Percentiles rank a stretch among this genome's conserved stretches.
phyloP scores from a whole-genome alignment of 1,140 invertebrate species.

The Notospermus geniculatus region DNA sequence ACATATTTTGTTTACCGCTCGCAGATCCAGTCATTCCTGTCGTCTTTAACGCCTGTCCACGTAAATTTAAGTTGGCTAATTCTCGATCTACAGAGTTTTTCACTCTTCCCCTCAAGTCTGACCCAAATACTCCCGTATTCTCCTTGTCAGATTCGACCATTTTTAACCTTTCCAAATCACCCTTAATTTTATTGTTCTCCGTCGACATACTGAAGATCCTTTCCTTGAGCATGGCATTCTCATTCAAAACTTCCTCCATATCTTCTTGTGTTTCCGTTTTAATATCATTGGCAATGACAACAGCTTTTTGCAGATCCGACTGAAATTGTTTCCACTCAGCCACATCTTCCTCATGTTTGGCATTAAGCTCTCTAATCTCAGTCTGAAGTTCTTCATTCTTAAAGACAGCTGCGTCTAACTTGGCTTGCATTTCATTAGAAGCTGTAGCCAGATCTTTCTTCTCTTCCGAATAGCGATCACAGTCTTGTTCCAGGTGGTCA shows the following conservation, averaged over 20 bases:
- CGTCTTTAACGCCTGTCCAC: conserved; percentile 29
- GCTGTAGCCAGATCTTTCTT: conserved; percentile 69
- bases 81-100: conserved; percentile 45
- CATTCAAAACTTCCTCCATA: conserved; percentile 74
- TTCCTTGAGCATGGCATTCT: conserved; percentile 79
- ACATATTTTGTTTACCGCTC: conserved; percentile 62
- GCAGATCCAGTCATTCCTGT: conserved; percentile 27
- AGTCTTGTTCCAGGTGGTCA: conserved; percentile 69
- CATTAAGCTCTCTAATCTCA: conserved; percentile 34
- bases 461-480: conserved; percentile 74
- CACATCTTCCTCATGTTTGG: conserved; percentile 36
- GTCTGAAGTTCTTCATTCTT: conserved; percentile 29
- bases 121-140: conserved; percentile 22
- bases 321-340: conserved; percentile 91
- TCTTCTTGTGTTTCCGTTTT: conserved; percentile 67
- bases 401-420: conserved; percentile 61
- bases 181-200: conserved; percentile 56
- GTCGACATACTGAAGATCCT: conserved; percentile 66
- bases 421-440: conserved; percentile 66
- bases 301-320: conserved; percentile 79
- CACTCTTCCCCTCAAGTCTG: conserved; percentile 46
- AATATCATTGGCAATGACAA: conserved; percentile 91
- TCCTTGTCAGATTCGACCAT: conserved; percentile 18
- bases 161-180: conserved; percentile 74
- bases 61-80: conserved; percentile 19